Percentiles rank a stretch among this genome's conserved stretches.
phyloP scores from a whole-genome alignment of 2,888 invertebrate species.

The Patella caerulea region DNA sequence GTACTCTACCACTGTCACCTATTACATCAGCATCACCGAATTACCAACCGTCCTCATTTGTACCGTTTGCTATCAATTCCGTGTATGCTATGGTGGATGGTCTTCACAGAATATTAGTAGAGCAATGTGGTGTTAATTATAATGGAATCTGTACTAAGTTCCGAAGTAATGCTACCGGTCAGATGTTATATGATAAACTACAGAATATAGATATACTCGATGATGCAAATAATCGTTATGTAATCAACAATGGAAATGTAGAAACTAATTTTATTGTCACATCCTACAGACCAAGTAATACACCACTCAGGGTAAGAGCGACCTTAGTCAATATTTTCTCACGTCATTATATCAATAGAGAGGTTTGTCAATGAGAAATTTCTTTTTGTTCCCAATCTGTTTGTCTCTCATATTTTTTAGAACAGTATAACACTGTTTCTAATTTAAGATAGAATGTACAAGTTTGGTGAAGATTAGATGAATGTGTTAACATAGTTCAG shows the following conservation, averaged over 20 bases:
- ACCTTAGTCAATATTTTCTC: too few species aligned
- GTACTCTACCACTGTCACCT: conserved; percentile 20
- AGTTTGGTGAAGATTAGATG: too few species aligned
- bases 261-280: conserved; percentile 42
- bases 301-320: too few species aligned
- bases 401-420: too few species aligned
- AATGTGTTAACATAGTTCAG: too few species aligned
- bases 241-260: conserved; percentile 49
- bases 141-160: conserved; percentile 22
- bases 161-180: conserved; percentile 16
- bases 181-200: conserved; percentile 16
- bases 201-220: conserved; percentile 30
- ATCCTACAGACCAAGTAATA: conserved; percentile 31
- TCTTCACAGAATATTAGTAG: conserved; percentile 60
- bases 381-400: too few species aligned
- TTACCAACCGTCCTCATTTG: conserved; percentile 37
- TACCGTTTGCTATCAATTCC: conserved; percentile 54
- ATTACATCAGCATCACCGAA: conserved; percentile 35
- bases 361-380: too few species aligned
- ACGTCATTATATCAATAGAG: too few species aligned
- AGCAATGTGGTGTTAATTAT: conserved; percentile 50
- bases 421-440: too few species aligned
- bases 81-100: conserved; percentile 66
- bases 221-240: conserved; percentile 29
- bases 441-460: too few species aligned